phyloP scores from a whole-genome alignment of 2,113 vertebrate genomes.

The Oryzias celebensis region DNA sequence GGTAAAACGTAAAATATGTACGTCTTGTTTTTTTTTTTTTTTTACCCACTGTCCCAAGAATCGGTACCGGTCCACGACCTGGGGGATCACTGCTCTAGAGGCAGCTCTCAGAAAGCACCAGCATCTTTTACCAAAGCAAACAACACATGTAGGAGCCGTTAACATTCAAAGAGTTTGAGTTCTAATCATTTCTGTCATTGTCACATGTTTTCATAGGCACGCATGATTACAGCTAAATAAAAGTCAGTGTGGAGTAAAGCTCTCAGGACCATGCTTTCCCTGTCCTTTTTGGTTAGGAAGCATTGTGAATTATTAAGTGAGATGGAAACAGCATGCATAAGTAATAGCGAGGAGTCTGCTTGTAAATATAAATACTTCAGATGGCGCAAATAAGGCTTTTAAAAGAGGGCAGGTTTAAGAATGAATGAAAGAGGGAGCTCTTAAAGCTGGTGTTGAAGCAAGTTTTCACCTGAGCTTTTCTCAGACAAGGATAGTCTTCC shows the following conservation, averaged over 20 bases:
- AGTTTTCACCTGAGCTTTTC: constrained; percentile 26
- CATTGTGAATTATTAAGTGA: constrained; percentile 71
- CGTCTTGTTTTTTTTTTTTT: too few relatives aligned
- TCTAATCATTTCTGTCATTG: constrained; percentile 1
- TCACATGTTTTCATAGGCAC: constrained; percentile 6
- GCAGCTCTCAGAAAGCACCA: too few relatives aligned
- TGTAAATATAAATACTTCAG: constrained; percentile 80
- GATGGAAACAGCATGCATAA: constrained; percentile 73
- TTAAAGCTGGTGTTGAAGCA: constrained; percentile 27
- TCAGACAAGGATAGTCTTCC: constrained; percentile 7
- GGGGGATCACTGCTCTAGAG: too few relatives aligned
- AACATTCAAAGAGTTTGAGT: too few relatives aligned
- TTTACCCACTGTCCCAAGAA: too few relatives aligned
- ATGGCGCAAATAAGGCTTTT: constrained; percentile 71
- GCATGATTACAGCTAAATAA: constrained; percentile 33
- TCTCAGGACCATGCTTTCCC: constrained; percentile 44
- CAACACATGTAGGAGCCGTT: too few relatives aligned
- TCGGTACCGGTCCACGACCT: too few relatives aligned
- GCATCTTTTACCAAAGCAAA: too few relatives aligned
- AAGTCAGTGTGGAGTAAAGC: constrained; percentile 24
- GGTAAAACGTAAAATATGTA: too few relatives aligned
- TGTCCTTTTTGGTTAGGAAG: constrained; percentile 56
- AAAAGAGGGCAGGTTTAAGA: constrained; percentile 71
- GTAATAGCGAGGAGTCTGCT: constrained; percentile 69
- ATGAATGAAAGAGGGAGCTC: constrained; percentile 61